A percentile compares a stretch with the other conserved stretches of the same genome.
Evolutionary conservation across 2,888 invertebrate genomes (phyloP).

Genomic region (Rapana venosa): DNA sequence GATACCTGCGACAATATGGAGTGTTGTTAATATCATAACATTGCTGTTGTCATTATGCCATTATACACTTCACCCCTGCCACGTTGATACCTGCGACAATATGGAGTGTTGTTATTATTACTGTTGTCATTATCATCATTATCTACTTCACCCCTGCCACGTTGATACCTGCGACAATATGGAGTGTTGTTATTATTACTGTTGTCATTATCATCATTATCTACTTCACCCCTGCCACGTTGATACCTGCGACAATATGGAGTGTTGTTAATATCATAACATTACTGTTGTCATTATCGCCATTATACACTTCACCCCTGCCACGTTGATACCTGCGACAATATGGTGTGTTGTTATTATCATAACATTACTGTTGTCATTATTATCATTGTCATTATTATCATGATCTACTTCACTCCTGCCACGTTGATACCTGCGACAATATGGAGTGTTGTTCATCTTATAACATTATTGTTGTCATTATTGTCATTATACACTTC

Average conservation of each 20-base stretch:
- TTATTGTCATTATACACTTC: neutral
- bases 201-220: slow-evolving; percentile 83
- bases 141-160: slow-evolving; percentile 58
- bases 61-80: slow-evolving; percentile 98
- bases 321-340: neutral
- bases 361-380: slow-evolving; percentile 45
- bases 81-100: slow-evolving; percentile 84
- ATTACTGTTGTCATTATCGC: slow-evolving; percentile 48
- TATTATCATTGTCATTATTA: neutral
- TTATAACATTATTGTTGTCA: neutral
- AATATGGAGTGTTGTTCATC: neutral
- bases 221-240: slow-evolving; percentile 98
- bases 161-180: neutral
- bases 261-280: neutral
- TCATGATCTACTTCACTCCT: neutral
- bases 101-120: neutral
- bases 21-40: neutral
- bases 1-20: slow-evolving; percentile 81
- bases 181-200: neutral
- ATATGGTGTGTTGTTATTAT: neutral
- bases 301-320: slow-evolving; percentile 55
- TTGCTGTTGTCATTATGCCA: slow-evolving; percentile 78
- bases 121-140: neutral
- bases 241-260: slow-evolving; percentile 83
- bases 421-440: neutral